Evolutionary conservation across 2,888 invertebrate species (phyloP).

Genomic region (Orthosia incerta): DNA sequence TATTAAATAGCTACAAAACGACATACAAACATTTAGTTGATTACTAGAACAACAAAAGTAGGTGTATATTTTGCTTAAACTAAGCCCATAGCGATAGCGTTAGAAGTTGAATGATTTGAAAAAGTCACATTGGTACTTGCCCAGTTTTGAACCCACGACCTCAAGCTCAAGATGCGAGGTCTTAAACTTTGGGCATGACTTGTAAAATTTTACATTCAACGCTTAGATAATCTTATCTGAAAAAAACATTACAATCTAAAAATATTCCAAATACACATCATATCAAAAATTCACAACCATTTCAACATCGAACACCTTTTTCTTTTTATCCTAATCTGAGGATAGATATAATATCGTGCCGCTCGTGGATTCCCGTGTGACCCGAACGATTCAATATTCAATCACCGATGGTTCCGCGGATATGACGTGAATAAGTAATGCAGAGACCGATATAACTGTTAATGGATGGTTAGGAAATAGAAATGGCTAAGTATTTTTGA

Average conservation of each 20-base stretch:
- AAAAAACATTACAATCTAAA: background rate
- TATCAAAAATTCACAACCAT: constrained; percentile 1
- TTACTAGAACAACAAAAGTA: too few species aligned
- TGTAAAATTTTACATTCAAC: too few species aligned
- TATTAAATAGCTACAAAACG: too few species aligned
- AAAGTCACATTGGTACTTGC: too few species aligned
- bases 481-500: constrained; percentile 8
- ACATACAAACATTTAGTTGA: too few species aligned
- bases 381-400: constrained; percentile 55
- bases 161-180: too few species aligned
- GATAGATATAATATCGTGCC: constrained; percentile 30
- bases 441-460: constrained; percentile 2
- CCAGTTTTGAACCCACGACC: too few species aligned
- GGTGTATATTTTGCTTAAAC: too few species aligned
- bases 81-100: too few species aligned
- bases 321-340: constrained; percentile 17
- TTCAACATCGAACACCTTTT: background rate
- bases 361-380: constrained; percentile 31
- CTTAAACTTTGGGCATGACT: too few species aligned
- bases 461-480: constrained; percentile 26
- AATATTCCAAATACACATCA: background rate
- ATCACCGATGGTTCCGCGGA: constrained; percentile 24
- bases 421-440: constrained; percentile 54
- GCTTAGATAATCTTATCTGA: background rate
- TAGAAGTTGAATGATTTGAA: too few species aligned